phyloP scores from a whole-genome alignment of 2,888 invertebrate genomes.

The Anagyrus pseudococci region DNA sequence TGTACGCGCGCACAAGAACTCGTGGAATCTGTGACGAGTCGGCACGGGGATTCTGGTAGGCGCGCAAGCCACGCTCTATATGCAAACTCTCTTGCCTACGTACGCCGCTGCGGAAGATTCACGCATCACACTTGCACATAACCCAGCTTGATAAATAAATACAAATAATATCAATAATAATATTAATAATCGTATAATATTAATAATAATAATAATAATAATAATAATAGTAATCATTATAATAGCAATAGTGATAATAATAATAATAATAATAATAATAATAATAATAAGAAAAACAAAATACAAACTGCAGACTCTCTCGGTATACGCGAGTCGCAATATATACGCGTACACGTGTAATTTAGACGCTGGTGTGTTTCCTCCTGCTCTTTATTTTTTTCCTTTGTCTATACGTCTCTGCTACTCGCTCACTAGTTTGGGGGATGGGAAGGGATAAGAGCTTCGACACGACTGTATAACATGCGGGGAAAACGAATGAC shows the following conservation, averaged over 20 bases:
- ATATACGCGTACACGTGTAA: constrained; percentile 26
- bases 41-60: neutral
- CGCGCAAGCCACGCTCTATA: neutral
- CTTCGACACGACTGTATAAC: too few species aligned
- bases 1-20: neutral
- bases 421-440: too few species aligned
- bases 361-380: constrained; percentile 18
- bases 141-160: constrained; percentile 40
- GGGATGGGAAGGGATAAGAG: too few species aligned
- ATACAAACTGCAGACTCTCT: constrained; percentile 22
- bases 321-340: constrained; percentile 13
- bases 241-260: constrained; percentile 30
- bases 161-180: constrained; percentile 28
- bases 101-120: constrained; percentile 24
- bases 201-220: constrained; percentile 25
- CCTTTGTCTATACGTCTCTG: constrained; percentile 3
- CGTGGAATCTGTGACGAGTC: neutral
- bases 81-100: neutral
- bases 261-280: constrained; percentile 25
- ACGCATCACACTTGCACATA: constrained; percentile 38
- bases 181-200: constrained; percentile 29
- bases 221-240: constrained; percentile 24
- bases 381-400: constrained; percentile 18
- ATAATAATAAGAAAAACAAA: constrained; percentile 25
- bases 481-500: too few species aligned